A percentile compares a stretch with the other conserved stretches of the same genome.
Conservation (phyloP, 1,140 invertebrate species). For the Acromyrmex heyeri region DNA sequence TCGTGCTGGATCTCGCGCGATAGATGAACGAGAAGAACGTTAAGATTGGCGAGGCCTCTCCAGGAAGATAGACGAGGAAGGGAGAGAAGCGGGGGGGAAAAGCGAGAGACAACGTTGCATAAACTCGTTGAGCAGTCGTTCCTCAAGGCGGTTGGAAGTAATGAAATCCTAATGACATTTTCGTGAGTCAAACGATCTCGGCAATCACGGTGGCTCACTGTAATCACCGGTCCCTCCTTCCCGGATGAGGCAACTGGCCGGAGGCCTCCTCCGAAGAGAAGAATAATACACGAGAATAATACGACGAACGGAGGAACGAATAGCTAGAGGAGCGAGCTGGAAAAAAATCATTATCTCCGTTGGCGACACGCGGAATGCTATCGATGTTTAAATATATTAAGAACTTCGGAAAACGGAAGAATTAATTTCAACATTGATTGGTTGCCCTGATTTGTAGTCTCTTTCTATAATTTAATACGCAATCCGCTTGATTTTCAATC, state of each 20-base stretch:
- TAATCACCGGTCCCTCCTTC: conserved; percentile 78
- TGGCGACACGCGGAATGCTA: conserved; percentile 58
- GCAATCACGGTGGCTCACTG: conserved; percentile 76
- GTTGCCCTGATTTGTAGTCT: background rate
- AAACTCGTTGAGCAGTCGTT: conserved; percentile 74
- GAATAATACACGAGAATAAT: conserved; percentile 20
- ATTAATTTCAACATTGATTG: conserved; percentile 20
- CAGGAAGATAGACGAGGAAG: background rate
- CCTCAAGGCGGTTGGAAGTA: conserved; percentile 77
- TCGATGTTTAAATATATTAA: conserved; percentile 59
- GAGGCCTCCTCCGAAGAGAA: conserved; percentile 66
- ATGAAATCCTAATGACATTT: conserved; percentile 85
- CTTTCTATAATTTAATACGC: background rate
- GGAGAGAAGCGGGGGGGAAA: conserved; percentile 19
- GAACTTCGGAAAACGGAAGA: conserved; percentile 23
- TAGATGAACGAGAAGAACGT: conserved; percentile 41
- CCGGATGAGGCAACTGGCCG: conserved; percentile 78
- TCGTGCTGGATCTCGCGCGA: conserved; percentile 70
- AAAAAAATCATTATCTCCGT: conserved; percentile 66
- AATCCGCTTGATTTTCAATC: background rate
- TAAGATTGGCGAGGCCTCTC: conserved; percentile 7
- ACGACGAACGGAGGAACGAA: conserved; percentile 39
- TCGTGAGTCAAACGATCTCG: conserved; percentile 81
- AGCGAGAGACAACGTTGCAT: conserved; percentile 71
- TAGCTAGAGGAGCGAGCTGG: conserved; percentile 6